phyloP scores from a whole-genome alignment of 2,113 vertebrate genomes.

The Trichomycterus rosablanca region DNA sequence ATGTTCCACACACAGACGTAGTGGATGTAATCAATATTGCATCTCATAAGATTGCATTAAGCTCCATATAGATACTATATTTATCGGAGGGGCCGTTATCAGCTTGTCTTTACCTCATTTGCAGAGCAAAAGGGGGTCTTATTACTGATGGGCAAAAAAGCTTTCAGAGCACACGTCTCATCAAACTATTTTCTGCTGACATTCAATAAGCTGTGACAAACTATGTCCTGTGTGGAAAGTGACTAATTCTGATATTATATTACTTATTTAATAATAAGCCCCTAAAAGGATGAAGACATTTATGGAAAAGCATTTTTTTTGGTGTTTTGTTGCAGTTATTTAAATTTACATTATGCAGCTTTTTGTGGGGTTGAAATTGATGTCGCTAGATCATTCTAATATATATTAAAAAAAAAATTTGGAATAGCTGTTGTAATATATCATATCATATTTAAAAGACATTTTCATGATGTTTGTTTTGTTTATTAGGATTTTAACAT shows the following conservation, averaged over 20 bases:
- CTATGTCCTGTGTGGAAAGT: neutral
- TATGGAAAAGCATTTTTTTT: no score
- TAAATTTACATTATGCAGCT: no score
- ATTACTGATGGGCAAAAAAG: constrained; percentile 1
- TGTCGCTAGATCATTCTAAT: no score
- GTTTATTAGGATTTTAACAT: no score
- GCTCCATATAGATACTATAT: constrained; percentile 5
- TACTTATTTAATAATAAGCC: no score
- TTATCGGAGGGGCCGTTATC: neutral
- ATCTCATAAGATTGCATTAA: constrained; percentile 13
- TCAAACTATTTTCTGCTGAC: neutral
- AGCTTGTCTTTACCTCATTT: neutral
- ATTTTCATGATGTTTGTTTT: no score
- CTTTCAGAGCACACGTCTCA: neutral
- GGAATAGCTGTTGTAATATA: no score
- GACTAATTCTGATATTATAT: neutral
- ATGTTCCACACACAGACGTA: neutral
- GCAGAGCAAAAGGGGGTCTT: neutral
- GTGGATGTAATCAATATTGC: constrained; percentile 13
- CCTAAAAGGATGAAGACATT: no score
- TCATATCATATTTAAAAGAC: no score
- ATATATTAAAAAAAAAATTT: no score
- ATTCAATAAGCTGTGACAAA: neutral
- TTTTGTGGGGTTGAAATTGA: no score
- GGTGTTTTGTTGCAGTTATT: no score